Percentiles rank a stretch among this genome's conserved stretches.
These are phyloP conservation scores for Nemapogon koenigi DNA, from an alignment of 2,888 invertebrate species.

Conservation along the genomic window DNA sequence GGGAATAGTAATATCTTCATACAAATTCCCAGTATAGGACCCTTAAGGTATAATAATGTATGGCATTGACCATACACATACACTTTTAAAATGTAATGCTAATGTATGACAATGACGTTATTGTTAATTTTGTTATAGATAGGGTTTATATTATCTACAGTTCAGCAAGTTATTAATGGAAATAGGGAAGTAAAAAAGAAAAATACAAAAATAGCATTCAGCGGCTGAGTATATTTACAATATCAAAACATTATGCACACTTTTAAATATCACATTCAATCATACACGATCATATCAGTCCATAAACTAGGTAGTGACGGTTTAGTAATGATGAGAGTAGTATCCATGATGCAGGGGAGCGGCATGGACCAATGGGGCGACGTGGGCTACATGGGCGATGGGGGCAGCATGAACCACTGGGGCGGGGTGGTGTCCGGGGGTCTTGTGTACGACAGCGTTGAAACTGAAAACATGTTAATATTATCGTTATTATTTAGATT, in stretches of 20 bases:
- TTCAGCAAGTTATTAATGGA: not conserved
- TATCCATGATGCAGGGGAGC: conserved; percentile 28
- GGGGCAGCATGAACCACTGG: conserved; percentile 39
- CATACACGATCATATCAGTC: conserved; percentile 43
- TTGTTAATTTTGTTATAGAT: not conserved
- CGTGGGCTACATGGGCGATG: conserved; percentile 36
- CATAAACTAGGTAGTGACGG: conserved; percentile 27
- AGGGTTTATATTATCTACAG: not conserved
- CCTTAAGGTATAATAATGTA: too few relatives aligned
- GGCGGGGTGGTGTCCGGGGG: conserved; percentile 53
- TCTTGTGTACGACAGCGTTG: conserved; percentile 63
- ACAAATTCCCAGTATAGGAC: too few relatives aligned
- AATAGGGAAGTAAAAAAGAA: conserved; percentile 17
- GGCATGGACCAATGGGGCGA: conserved; percentile 34
- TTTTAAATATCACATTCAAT: conserved; percentile 62
- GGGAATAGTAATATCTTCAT: too few relatives aligned
- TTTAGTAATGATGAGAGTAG: conserved; percentile 22
- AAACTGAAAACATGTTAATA: conserved; percentile 34
- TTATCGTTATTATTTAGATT: too few relatives aligned
- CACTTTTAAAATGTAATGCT: too few relatives aligned
- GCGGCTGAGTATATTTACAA: conserved; percentile 58
- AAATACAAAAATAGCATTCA: conserved; percentile 30
- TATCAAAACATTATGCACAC: conserved; percentile 49
- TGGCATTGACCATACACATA: too few relatives aligned
- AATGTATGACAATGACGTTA: not conserved